Evolutionary conservation across 1,140 invertebrate species (phyloP).

Genomic region (Acromyrmex echinatior): DNA sequence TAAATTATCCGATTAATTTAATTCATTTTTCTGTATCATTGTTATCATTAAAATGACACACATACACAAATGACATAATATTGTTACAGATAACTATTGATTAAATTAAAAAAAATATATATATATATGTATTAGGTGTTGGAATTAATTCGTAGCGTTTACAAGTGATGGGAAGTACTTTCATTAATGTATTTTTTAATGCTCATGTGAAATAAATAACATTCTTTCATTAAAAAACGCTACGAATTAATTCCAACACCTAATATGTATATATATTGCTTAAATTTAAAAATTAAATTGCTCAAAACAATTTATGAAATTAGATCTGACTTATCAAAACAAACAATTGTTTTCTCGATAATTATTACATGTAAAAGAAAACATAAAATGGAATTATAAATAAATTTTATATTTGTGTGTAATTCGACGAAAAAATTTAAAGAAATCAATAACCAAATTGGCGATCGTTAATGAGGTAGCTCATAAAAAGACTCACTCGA

Average conservation of each 20-base stretch:
- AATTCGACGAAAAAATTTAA: neutral
- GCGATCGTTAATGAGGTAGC: constrained; percentile 50
- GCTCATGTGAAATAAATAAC: no score
- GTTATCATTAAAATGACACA: neutral
- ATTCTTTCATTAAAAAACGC: no score
- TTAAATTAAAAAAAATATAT: neutral
- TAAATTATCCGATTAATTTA: neutral
- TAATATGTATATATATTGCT: neutral
- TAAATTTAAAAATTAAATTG: constrained; percentile 20
- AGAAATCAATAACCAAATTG: neutral
- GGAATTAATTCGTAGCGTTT: no score
- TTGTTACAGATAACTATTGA: neutral
- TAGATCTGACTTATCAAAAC: neutral
- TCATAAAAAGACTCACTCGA: constrained; percentile 47
- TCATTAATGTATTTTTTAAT: no score
- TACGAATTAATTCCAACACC: no score
- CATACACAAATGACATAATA: neutral
- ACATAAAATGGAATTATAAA: neutral
- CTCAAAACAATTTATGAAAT: neutral
- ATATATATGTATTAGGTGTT: no score
- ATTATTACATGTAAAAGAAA: neutral
- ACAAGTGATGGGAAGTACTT: no score
- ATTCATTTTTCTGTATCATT: neutral
- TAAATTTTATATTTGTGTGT: neutral
- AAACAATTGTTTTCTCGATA: neutral